Conservation (phyloP, 2,113 vertebrate genomes). For the Opisthocomus hoazin region DNA sequence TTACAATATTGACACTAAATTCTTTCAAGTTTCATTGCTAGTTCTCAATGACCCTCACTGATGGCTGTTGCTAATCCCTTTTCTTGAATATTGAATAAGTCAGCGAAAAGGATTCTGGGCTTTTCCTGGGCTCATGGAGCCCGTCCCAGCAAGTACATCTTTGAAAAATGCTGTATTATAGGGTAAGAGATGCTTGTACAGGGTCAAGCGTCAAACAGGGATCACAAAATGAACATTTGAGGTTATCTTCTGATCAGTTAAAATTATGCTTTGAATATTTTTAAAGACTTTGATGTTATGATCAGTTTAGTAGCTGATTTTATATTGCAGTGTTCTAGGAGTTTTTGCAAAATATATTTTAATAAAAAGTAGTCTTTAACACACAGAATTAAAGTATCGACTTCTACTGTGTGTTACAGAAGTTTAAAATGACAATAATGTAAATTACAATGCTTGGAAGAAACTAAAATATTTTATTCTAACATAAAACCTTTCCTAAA, state of each 20-base stretch:
- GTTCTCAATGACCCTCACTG: neutral
- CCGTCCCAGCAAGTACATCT: neutral
- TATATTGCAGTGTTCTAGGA: neutral
- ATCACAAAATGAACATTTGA: neutral
- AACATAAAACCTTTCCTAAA: neutral
- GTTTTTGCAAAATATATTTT: neutral
- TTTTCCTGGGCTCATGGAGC: neutral
- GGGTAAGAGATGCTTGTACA: neutral
- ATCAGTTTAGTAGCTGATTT: neutral
- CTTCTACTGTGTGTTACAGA: neutral
- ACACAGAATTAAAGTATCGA: neutral
- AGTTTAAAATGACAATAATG: neutral
- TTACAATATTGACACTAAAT: neutral
- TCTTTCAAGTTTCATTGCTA: neutral
- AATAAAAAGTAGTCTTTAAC: neutral
- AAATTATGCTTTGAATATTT: neutral
- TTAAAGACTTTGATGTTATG: neutral
- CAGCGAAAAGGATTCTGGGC: neutral
- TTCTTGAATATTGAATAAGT: neutral
- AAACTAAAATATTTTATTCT: neutral
- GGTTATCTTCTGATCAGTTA: neutral
- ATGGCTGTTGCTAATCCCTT: neutral
- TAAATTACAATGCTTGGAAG: neutral
- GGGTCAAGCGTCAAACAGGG: neutral
- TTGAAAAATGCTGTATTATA: neutral